Conservation (phyloP, 2,113 vertebrate genomes). For the Callorhinus ursinus region DNA sequence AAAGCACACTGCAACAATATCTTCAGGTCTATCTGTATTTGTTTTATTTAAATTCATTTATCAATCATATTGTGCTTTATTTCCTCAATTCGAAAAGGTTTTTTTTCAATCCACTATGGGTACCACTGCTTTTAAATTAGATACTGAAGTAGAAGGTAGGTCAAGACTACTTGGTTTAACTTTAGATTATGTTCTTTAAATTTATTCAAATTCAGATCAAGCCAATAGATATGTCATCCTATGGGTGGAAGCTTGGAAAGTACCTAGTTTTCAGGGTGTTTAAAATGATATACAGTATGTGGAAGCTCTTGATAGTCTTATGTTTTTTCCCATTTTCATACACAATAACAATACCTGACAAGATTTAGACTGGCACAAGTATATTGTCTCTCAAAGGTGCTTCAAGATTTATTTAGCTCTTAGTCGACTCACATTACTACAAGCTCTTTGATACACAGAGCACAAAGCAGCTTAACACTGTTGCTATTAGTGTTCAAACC, state of each 20-base stretch:
- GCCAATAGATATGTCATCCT: not conserved
- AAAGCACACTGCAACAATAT: not conserved
- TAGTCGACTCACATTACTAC: conserved; percentile 84
- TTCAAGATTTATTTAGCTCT: conserved; percentile 84
- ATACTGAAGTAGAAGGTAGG: not conserved
- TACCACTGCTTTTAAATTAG: not conserved
- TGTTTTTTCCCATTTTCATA: conserved; percentile 74
- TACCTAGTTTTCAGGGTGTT: conserved; percentile 51
- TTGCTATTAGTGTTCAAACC: conserved; percentile 89
- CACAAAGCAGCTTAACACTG: conserved; percentile 87
- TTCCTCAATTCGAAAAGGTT: not conserved
- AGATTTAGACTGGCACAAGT: conserved; percentile 80
- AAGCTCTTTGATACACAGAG: conserved; percentile 89
- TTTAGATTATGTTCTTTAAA: not conserved
- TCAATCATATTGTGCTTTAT: conserved; percentile 1
- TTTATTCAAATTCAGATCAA: conserved; percentile 62
- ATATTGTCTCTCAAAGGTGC: conserved; percentile 82
- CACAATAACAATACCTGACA: conserved; percentile 76
- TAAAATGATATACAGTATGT: conserved; percentile 54
- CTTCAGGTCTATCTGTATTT: conserved; percentile 21
- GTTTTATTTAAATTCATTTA: conserved; percentile 45
- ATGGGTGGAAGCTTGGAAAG: not conserved
- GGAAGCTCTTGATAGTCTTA: conserved; percentile 69
- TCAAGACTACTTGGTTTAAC: conserved; percentile 25
- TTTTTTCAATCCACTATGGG: not conserved